Conservation (phyloP, 2,113 vertebrate species). For the Petromus typicus region DNA sequence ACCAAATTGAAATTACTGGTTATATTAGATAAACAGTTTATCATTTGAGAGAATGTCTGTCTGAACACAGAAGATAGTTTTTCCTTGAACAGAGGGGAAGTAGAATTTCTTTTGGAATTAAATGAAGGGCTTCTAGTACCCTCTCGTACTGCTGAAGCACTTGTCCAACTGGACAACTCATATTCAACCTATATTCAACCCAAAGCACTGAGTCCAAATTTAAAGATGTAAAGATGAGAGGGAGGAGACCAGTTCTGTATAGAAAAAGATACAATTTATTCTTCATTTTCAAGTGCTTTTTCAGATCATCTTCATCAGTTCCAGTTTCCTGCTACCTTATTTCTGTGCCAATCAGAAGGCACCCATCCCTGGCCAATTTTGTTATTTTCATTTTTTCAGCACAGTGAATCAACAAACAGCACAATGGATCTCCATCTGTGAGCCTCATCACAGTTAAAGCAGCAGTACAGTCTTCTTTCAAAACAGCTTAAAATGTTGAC, state of each 20-base stretch:
- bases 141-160: background rate
- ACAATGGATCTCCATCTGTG: background rate
- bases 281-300: background rate
- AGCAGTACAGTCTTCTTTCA: slow-evolving; percentile 9
- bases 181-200: no score
- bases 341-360: background rate
- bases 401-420: background rate
- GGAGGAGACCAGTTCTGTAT: background rate
- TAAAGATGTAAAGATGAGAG: background rate
- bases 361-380: slow-evolving; percentile 9
- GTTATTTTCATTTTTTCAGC: slow-evolving; percentile 16
- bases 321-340: no score
- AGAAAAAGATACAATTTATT: background rate
- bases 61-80: background rate
- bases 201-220: background rate
- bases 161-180: background rate
- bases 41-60: background rate
- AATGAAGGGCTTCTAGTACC: background rate
- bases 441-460: background rate
- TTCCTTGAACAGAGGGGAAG: background rate
- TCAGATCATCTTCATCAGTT: background rate
- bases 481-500: background rate
- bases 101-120: background rate
- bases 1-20: background rate
- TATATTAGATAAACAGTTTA: background rate